Base-by-base conservation (phyloP, 30 jellyfish, hydroid and myxozoan species). In the Turritopsis rubra region DNA sequence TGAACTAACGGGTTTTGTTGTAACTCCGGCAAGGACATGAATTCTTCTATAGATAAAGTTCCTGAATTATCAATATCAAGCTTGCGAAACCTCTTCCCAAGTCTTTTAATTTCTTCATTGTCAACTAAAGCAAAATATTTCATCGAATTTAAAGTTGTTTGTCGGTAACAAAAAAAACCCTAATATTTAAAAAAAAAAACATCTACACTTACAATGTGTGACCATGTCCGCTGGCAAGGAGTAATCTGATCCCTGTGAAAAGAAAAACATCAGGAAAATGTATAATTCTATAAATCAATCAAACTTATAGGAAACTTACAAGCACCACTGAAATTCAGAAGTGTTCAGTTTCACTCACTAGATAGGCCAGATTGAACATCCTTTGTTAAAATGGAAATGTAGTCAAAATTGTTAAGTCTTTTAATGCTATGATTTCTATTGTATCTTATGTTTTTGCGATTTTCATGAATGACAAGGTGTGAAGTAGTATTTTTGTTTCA, bases 1-100 rank as follows among this genome's bases (percentile, higher is more conserved):
- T 89, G 96, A 3, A 94, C 97, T 7, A 94, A 75, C 19, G 99
- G 99, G 65, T 94, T 94, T 79, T 94, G 99, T 73, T 94, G 96
- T 25, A 94, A 85, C 73, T 89, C 99, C 18, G 99, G 99, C 20
- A 94, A 72, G 20, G 97, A 88, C 99, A 94, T 88, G 52, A 94
- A 88, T 79, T 94, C 99, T 72, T 94, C 97, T 0, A 85, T 94
- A 18, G 99, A 88, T 29, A 94, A 71, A 16, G 99, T 88, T 18
- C 99, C 99, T 25, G 97, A 88, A 16, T 94, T 91, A 79, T 94
- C 99, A 68, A 87, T 24, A 86, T 94, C 99, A 9, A 94, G 88
- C 70, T 89, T 89, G 73, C 97, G 84, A 84, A 94, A 94, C 72
- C 97, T 77, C 85, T 86, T 89, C 53, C 97, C 97, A 18, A 94